Evolutionary conservation across 1,140 invertebrate genomes (phyloP), one percentile per base, ranked within the genome.

Genomic region (Bursaphelenchus mucronatus): DNA sequence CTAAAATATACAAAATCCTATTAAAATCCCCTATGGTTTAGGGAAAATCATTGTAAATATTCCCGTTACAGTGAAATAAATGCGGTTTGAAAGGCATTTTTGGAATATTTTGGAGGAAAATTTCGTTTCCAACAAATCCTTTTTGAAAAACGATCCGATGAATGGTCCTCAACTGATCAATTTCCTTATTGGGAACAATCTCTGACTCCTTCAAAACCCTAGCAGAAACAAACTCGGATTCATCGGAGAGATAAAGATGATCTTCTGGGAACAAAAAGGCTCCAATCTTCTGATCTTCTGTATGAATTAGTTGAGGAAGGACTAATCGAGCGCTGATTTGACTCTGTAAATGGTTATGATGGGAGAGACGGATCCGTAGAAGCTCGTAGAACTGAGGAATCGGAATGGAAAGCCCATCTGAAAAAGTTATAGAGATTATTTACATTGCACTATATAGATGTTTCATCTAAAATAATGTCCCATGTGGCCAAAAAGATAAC

Each of bases 331-430:
- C 40, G 45, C 45, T 59, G 19, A 44, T 44, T 39, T 59, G 57
- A 11, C 45, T 11, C 2, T 44, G 40, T 11, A 41, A 13, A 13
- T 39, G 45, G 21, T 59, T 9, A 9, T 45, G 17, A 11, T 45
- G 19, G 13, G 30, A 13, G 57, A 59, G 41, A 13, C 57, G 13
- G 13, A 59, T 39, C 19, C 57, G 13, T 3, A 44, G 3, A 11
- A 59, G 40, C 40, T 59, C 57, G 40, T 59, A 59, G 40, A 59
- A 59, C 7, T 59, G 57, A 11, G 57, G 57, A 59, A 44, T 39
- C 11, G 57, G 57, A 11, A 59, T 5, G 5, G 44, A 46, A 11
- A 59, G 40, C 52, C 45, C 57, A 39, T 9, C 57, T 59, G 40
- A 54, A 54, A 43, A n/a, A 40, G 57, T 44, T 3, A 59, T 9